phyloP scores from a whole-genome alignment of 1,140 invertebrate genomes.

The Cheumatopsyche charites region DNA sequence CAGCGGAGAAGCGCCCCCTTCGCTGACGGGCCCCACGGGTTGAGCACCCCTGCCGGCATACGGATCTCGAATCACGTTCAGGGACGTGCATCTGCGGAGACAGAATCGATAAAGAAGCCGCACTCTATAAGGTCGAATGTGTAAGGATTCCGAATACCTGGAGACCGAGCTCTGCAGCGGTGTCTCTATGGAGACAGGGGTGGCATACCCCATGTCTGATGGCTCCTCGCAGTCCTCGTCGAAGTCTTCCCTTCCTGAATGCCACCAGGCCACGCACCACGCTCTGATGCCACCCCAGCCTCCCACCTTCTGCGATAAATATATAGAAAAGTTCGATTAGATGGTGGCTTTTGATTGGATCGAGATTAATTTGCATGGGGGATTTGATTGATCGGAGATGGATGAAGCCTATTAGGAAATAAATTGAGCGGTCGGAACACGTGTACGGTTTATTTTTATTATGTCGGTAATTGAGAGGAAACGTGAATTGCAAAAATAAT shows the following conservation, averaged over 20 bases:
- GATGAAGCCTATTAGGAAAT: too few species aligned
- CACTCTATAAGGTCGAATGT: too few species aligned
- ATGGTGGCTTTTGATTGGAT: not conserved
- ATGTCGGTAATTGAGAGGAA: too few species aligned
- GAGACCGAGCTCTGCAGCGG: conserved; percentile 83
- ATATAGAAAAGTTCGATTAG: too few species aligned
- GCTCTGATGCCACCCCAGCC: conserved; percentile 69
- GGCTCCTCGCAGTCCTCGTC: conserved; percentile 75
- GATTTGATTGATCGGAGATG: too few species aligned
- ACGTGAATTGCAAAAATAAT: too few species aligned
- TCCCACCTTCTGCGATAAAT: conserved; percentile 55
- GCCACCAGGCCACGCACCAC: conserved; percentile 87
- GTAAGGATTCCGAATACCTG: conserved; percentile 53
- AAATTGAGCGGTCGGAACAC: too few species aligned
- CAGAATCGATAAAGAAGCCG: not conserved
- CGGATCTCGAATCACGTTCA: conserved; percentile 80
- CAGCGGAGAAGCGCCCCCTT: conserved; percentile 56
- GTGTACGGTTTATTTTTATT: too few species aligned
- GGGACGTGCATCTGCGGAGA: conserved; percentile 70
- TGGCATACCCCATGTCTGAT: conserved; percentile 75
- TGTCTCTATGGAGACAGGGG: conserved; percentile 85
- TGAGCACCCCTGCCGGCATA: conserved; percentile 58
- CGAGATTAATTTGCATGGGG: too few species aligned
- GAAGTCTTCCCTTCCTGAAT: conserved; percentile 79
- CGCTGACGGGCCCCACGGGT: conserved; percentile 42